These are phyloP conservation scores for Pangasius sanitwongsei DNA, from an alignment of 2,797 vertebrate species.

Conservation along the genomic window DNA sequence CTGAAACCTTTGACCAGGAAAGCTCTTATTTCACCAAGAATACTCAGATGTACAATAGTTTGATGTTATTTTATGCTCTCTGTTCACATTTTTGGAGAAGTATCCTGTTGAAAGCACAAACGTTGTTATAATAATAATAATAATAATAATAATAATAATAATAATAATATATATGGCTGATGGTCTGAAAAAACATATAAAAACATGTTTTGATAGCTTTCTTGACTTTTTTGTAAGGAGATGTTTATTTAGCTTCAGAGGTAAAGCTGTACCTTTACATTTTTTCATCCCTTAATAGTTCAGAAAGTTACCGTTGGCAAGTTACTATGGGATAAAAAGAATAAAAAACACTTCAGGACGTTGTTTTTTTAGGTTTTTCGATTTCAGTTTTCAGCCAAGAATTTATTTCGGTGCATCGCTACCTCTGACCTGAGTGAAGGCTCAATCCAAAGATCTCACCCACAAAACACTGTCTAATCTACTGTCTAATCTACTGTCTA, in stretches of 20 bases:
- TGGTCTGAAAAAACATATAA: not conserved
- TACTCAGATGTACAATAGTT: not conserved
- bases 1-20: not conserved
- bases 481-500: not conserved
- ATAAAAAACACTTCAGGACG: not conserved
- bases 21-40: not conserved
- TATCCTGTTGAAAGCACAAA: conserved; percentile 15
- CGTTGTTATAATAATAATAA: too few relatives aligned
- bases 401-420: not conserved
- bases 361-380: not conserved
- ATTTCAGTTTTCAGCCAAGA: not conserved
- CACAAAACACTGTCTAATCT: not conserved
- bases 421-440: conserved; percentile 17
- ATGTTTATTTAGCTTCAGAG: not conserved
- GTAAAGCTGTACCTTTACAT: not conserved
- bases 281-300: not conserved
- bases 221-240: not conserved
- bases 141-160: too few relatives aligned
- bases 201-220: not conserved
- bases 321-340: not conserved
- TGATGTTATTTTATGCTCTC: not conserved
- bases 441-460: conserved; percentile 41
- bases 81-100: not conserved
- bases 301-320: too few relatives aligned
- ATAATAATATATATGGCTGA: too few relatives aligned